A percentile compares a stretch with the other conserved stretches of the same genome.
phyloP scores from a whole-genome alignment of 2,888 invertebrate genomes.

The Ochropleura plecta region DNA sequence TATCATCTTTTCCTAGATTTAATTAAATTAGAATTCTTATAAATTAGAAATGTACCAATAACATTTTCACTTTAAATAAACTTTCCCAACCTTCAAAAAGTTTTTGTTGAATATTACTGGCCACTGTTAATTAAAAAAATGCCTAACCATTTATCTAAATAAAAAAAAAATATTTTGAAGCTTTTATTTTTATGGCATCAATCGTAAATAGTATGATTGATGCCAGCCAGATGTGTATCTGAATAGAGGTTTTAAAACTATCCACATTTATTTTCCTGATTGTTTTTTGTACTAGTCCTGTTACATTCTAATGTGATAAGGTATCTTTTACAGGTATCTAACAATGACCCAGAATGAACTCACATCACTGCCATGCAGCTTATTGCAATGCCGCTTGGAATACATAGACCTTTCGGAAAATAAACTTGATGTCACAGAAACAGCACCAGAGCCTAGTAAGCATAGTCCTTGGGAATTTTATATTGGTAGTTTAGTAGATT shows the following conservation, averaged over 20 bases:
- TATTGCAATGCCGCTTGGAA: constrained; percentile 89
- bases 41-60: neutral
- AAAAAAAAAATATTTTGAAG: neutral
- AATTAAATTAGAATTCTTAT: neutral
- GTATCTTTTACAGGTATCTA: constrained; percentile 84
- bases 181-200: neutral
- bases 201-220: too few relatives aligned
- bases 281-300: neutral
- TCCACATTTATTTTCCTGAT: neutral
- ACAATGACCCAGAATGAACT: constrained; percentile 90
- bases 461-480: constrained; percentile 80
- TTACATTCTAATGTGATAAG: neutral
- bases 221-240: too few relatives aligned
- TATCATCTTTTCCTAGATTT: neutral
- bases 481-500: constrained; percentile 89
- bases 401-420: constrained; percentile 91
- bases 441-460: constrained; percentile 46
- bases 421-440: constrained; percentile 79
- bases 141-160: neutral
- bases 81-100: neutral
- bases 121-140: neutral
- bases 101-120: neutral
- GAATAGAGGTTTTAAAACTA: neutral
- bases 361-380: constrained; percentile 90
- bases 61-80: neutral